Percentiles rank a stretch among this genome's conserved stretches.
phyloP scores from a whole-genome alignment of 2,113 vertebrate genomes.

The Tichodroma muraria region DNA sequence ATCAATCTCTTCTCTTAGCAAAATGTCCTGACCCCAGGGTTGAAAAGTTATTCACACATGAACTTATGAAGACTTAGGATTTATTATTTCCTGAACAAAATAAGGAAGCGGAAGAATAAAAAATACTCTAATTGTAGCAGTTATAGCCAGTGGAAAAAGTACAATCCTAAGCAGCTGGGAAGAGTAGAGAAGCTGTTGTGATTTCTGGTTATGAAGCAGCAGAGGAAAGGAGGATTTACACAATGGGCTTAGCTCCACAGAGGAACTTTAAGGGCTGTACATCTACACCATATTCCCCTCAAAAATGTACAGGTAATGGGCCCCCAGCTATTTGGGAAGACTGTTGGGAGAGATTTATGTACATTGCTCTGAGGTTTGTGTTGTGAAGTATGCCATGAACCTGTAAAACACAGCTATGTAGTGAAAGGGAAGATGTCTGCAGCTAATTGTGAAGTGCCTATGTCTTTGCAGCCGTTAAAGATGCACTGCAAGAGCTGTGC shows the following conservation, averaged over 20 bases:
- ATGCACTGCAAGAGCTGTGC: slow-evolving; percentile 92
- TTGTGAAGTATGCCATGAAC: background rate
- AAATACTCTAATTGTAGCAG: background rate
- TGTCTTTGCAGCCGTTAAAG: slow-evolving; percentile 81
- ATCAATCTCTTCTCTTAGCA: background rate
- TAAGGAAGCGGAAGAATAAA: background rate
- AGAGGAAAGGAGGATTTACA: background rate
- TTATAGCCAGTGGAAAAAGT: background rate
- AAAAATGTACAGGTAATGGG: background rate
- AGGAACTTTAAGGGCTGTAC: background rate
- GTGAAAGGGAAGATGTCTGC: background rate
- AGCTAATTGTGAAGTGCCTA: background rate
- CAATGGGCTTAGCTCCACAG: background rate
- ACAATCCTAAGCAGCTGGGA: background rate
- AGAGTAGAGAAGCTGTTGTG: background rate
- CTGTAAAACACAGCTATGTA: background rate
- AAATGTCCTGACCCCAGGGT: background rate
- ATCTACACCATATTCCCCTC: background rate
- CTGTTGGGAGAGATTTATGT: background rate
- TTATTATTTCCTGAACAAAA: background rate
- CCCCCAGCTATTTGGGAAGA: background rate
- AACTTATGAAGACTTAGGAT: background rate
- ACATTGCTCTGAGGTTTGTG: background rate
- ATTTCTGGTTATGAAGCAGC: background rate
- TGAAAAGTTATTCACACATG: background rate